Evolutionary conservation across 2,113 vertebrate species (phyloP), one percentile per base, ranked within the genome.

Genomic region (Furnarius figulus): DNA sequence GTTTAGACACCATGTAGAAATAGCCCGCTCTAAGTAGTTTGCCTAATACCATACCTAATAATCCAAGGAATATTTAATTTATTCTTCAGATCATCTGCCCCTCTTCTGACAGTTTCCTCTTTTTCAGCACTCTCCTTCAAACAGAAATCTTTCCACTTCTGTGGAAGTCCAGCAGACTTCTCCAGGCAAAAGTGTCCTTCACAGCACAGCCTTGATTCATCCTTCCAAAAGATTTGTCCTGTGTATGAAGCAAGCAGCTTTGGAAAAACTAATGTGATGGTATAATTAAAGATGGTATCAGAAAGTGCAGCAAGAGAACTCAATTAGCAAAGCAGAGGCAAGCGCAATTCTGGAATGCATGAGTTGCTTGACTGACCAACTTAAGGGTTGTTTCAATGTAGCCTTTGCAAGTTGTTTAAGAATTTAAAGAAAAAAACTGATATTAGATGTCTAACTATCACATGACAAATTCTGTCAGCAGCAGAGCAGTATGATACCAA

Each of bases 241-340:
- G 8, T 5, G 33, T 56, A 72, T 13, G 39, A 94, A 87, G 67
- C 22, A 87, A 85, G 50, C 28, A 77, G 79, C 79, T 88, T 88
- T 71, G 23, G 59, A 90, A 92, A 95, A 88, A 73, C 59, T 88
- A 94, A 59, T 67, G 82, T 47, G 53, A 86, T 66, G 2, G 3
- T 46, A n/a, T 94, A 96, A 96, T 96, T 95, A 95, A 94, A 94
- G 95, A 95, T 88, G 46, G 75, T 94, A 94, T 94, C 92, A 86
- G 63, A 92, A 66, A 42, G 55, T 58, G 59, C 30, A 70, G 42
- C 61, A 77, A 88, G 39, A 80, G 21, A 76, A 61, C 44, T 90
- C 79, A 93, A 95, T 96, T 95, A 97, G 76, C 46, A 66, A 85
- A 73, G 53, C 82, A 88, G 31, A 95, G 16, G 22, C 90, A 74